Evolutionary conservation across 2,888 invertebrate genomes (phyloP).

Genomic region (Spilosoma lubricipeda): DNA sequence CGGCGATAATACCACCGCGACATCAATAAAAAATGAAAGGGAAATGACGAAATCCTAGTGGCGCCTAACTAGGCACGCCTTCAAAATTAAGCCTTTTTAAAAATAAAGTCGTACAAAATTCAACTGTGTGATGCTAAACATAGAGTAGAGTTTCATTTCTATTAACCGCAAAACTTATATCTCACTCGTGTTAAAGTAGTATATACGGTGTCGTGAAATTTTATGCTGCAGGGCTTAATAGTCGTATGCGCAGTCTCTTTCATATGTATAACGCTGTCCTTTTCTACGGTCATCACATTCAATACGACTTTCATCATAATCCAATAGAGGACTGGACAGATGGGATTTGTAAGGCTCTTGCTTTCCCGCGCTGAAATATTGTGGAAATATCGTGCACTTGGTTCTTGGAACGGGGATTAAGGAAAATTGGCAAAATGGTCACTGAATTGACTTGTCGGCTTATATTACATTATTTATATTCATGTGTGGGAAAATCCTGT

Average conservation of each 20-base stretch:
- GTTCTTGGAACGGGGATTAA: constrained; percentile 62
- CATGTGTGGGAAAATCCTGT: neutral
- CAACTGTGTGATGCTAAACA: constrained; percentile 21
- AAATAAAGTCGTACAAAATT: constrained; percentile 39
- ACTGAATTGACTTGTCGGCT: constrained; percentile 47
- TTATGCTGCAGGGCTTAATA: constrained; percentile 78
- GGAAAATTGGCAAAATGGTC: constrained; percentile 65
- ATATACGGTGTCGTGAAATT: constrained; percentile 80
- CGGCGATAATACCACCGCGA: constrained; percentile 77
- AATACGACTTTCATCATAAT: constrained; percentile 74
- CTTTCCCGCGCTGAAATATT: constrained; percentile 62
- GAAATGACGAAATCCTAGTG: constrained; percentile 80
- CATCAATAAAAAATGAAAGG: constrained; percentile 79
- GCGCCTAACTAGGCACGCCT: constrained; percentile 83
- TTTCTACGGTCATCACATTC: constrained; percentile 70
- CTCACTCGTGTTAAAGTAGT: constrained; percentile 66
- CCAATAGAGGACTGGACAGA: constrained; percentile 72
- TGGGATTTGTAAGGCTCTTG: constrained; percentile 71
- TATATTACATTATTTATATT: constrained; percentile 18
- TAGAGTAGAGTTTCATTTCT: constrained; percentile 45
- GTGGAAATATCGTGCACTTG: constrained; percentile 69
- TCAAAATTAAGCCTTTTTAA: constrained; percentile 81
- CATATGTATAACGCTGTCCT: constrained; percentile 47
- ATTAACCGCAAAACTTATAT: constrained; percentile 43
- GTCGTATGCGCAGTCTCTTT: constrained; percentile 56